Conservation (phyloP, 2,888 invertebrate species). For the Papilio protenor region DNA sequence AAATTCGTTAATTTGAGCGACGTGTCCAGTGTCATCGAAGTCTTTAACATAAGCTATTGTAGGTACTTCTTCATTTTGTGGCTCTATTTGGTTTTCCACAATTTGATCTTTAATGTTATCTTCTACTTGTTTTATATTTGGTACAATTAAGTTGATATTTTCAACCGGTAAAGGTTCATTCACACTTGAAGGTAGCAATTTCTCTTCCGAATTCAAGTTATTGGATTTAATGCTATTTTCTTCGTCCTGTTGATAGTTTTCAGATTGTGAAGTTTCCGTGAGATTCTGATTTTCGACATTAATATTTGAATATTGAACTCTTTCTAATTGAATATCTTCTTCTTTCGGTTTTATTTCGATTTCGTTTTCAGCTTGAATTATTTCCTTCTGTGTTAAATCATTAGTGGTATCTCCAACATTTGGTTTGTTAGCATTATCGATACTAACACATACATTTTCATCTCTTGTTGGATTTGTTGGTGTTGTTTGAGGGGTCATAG, state of each 20-base stretch:
- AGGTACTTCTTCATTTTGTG: neutral
- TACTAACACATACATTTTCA: neutral
- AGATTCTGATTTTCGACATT: neutral
- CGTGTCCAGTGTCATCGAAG: constrained; percentile 32
- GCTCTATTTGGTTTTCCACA: neutral
- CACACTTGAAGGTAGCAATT: neutral
- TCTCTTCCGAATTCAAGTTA: neutral
- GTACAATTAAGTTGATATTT: neutral
- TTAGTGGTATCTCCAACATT: neutral
- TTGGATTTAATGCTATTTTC: neutral
- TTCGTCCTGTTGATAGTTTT: neutral
- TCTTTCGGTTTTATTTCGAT: constrained; percentile 16
- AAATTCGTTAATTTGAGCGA: constrained; percentile 61
- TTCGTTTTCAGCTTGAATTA: constrained; percentile 27
- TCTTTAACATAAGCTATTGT: constrained; percentile 3
- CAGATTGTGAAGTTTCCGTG: neutral
- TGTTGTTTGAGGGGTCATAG: neutral
- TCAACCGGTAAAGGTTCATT: neutral
- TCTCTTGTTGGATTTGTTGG: neutral
- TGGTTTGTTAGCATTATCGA: neutral
- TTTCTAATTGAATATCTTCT: constrained; percentile 1
- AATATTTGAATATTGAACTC: neutral
- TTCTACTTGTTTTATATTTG: neutral
- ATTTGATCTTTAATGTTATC: neutral
- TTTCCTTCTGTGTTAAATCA: constrained; percentile 32